Conservation (phyloP, 2,797 vertebrate genomes). For the Diplodus sargus region DNA sequence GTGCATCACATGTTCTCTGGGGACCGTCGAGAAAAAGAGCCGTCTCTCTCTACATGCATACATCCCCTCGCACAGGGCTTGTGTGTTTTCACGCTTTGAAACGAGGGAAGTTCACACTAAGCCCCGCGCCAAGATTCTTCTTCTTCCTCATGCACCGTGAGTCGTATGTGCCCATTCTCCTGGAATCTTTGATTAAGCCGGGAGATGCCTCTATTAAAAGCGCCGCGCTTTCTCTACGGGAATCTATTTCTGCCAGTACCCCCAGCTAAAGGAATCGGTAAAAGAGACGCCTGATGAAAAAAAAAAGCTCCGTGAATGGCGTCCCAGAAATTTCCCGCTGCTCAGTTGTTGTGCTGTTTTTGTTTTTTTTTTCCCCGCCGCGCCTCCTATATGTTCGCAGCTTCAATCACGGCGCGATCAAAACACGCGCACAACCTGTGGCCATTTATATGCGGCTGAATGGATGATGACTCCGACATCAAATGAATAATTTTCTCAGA, state of each 20-base stretch:
- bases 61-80: not conserved
- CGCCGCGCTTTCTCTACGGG: constrained; percentile 23
- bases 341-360: constrained; percentile 26
- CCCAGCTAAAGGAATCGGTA: constrained; percentile 45
- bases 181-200: constrained; percentile 63
- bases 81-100: constrained; percentile 31
- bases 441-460: constrained; percentile 51
- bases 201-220: constrained; percentile 62
- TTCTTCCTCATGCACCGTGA: constrained; percentile 11
- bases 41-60: constrained; percentile 33
- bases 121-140: constrained; percentile 4
- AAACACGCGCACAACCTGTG: constrained; percentile 56
- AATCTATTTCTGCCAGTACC: constrained; percentile 61
- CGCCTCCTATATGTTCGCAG: constrained; percentile 39
- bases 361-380: not conserved
- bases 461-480: constrained; percentile 48
- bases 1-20: constrained; percentile 45
- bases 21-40: constrained; percentile 22
- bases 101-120: constrained; percentile 34
- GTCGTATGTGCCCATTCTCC: constrained; percentile 40
- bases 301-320: constrained; percentile 61
- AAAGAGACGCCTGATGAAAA: constrained; percentile 61
- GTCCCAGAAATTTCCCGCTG: constrained; percentile 40
- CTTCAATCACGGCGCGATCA: constrained; percentile 55
- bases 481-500: constrained; percentile 61